A percentile compares a stretch with the other conserved stretches of the same genome.
Evolutionary conservation across 2,888 invertebrate species (phyloP).

Genomic region (Nudaria mundana): DNA sequence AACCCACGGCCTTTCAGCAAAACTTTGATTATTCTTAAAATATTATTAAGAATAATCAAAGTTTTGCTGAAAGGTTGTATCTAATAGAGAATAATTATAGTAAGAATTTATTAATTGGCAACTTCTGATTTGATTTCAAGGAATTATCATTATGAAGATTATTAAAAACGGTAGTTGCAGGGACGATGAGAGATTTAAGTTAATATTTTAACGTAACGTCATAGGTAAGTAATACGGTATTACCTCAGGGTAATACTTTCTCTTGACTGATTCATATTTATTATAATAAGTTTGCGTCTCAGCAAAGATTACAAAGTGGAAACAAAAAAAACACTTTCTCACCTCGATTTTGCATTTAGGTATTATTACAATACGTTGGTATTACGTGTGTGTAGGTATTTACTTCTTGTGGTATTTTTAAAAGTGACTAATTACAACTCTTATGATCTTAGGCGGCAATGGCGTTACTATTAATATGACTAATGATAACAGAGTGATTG

Average conservation of each 20-base stretch:
- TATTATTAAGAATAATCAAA: no score
- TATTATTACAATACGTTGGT: not conserved
- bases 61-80: no score
- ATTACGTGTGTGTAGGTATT: not conserved
- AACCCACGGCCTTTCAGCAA: no score
- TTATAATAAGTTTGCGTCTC: conserved; percentile 7
- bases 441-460: not conserved
- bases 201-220: no score
- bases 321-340: conserved; percentile 34
- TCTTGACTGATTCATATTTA: conserved; percentile 30
- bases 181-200: no score
- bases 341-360: conserved; percentile 19
- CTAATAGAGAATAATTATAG: no score
- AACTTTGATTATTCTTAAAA: no score
- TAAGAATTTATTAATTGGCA: no score
- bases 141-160: no score
- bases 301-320: conserved; percentile 18
- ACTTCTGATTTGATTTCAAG: no score
- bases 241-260: conserved; percentile 37
- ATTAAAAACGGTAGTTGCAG: no score
- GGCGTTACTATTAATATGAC: conserved; percentile 28
- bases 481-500: conserved; percentile 41
- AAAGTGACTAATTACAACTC: conserved; percentile 4
- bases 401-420: not conserved
- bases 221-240: no score